Percentiles rank a stretch among this genome's conserved stretches.
Evolutionary conservation across 2,888 invertebrate species (phyloP).

Genomic region (Campoplex capitator): DNA sequence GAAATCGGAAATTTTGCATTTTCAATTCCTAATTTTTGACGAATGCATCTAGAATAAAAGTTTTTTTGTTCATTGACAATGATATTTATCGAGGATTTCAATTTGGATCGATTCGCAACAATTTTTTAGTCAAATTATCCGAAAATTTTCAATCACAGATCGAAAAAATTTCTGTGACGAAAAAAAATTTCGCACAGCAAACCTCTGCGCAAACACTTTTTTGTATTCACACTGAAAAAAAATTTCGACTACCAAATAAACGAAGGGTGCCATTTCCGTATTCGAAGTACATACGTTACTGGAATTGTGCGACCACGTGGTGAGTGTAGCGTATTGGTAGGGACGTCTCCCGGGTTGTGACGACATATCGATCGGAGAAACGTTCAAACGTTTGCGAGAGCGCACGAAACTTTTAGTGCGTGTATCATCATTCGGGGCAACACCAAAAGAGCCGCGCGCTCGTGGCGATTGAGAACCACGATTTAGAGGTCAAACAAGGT

Average conservation of each 20-base stretch:
- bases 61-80: too few species aligned
- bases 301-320: slow-evolving; percentile 59
- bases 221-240: neutral
- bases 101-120: too few species aligned
- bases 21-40: too few species aligned
- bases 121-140: too few species aligned
- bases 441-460: neutral
- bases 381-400: slow-evolving; percentile 31
- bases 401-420: slow-evolving; percentile 56
- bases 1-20: too few species aligned
- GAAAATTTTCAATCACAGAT: too few species aligned
- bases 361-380: slow-evolving; percentile 75
- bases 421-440: slow-evolving; percentile 46
- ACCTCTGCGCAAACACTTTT: neutral
- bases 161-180: too few species aligned
- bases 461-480: slow-evolving; percentile 74
- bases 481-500: slow-evolving; percentile 79
- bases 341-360: slow-evolving; percentile 65
- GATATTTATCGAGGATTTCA: too few species aligned
- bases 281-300: slow-evolving; percentile 43
- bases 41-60: too few species aligned
- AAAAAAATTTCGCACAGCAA: too few species aligned
- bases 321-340: slow-evolving; percentile 58
- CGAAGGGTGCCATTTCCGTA: neutral
- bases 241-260: neutral